Base-by-base conservation (phyloP, 2,888 invertebrate genomes). In the Melinaea marsaeus region DNA sequence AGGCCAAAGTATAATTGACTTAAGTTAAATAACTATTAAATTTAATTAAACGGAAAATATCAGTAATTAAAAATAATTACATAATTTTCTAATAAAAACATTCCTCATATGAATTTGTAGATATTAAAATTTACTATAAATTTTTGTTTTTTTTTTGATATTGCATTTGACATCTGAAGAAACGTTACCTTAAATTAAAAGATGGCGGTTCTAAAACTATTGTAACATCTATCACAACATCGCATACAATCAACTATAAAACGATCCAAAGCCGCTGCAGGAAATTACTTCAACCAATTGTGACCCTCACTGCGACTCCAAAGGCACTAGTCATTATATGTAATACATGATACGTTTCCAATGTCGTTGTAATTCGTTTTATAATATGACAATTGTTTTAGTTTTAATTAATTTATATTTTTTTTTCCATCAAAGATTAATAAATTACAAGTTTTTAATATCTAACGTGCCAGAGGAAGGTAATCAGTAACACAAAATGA, bases 251-350 rank as follows among this genome's bases (percentile, higher is more conserved):
- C 56, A 62, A 64, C 62, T 67, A 64, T 62, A 62, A 66, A 64
- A 62, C 55, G 61, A 55, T 55, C 54, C 57, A 34, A 65, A 61
- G 57, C 66, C 59, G 59, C 58, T 58, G 58, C 57, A 63, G 61
- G 57, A 62, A 63, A 58, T 64, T 55, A 55, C 56, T 61, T 68
- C 66, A 69, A 63, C 63, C 67, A 69, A 71, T 61, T 58, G 64
- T 64, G 65, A 71, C 64, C 72, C 77, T 80, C 79, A 79, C 77
- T 76, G 79, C 77, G 76, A 78, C 75, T 83, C 74, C 77, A 77
- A 85, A 86, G 86, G 86, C 86, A 86, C 86, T 86, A 84, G 79
- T 78, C 70, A 73, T 79, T 77, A 79, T 76, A 75, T 73, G 69
- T 71, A 66, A 72, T 70, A 65, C 75, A 75, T 80, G 76, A 79